A percentile compares a stretch with the other conserved stretches of the same genome.
Evolutionary conservation across 1,140 invertebrate species (phyloP).

Genomic region (Heliconius hermathena): DNA sequence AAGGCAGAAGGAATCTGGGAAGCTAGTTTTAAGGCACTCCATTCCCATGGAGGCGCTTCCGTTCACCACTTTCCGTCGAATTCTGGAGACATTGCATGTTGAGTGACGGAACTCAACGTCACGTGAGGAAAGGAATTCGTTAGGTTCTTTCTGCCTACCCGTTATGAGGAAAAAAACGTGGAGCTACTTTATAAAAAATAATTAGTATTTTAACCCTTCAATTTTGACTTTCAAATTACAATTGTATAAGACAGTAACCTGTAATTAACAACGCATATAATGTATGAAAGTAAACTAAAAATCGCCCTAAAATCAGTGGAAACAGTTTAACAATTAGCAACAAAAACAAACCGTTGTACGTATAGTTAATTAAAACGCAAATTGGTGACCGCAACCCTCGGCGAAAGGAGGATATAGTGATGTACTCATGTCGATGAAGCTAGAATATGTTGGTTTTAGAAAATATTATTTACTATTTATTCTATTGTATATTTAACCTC

Average conservation of each 20-base stretch:
- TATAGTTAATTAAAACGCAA: conserved; percentile 74
- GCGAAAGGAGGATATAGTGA: conserved; percentile 39
- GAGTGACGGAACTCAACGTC: no score
- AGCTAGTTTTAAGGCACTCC: no score
- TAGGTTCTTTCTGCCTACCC: no score
- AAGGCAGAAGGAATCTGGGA: no score
- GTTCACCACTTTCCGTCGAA: no score
- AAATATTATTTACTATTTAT: no score
- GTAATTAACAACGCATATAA: neutral
- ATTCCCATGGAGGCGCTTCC: no score
- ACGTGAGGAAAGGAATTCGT: no score
- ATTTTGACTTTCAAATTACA: neutral
- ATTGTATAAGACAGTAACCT: neutral
- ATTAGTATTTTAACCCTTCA: neutral
- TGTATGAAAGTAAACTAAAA: neutral
- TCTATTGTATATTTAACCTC: no score
- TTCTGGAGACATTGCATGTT: no score
- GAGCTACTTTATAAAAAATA: neutral
- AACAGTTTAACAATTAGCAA: conserved; percentile 57
- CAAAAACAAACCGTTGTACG: conserved; percentile 64
- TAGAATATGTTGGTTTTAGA: conserved; percentile 2
- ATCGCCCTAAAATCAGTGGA: conserved; percentile 10
- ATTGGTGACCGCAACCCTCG: conserved; percentile 61
- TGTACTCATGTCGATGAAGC: conserved; percentile 24
- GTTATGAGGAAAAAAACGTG: no score